Conservation (phyloP, 2,888 invertebrate species). For the Drosophila nr. perissopoda region DNA sequence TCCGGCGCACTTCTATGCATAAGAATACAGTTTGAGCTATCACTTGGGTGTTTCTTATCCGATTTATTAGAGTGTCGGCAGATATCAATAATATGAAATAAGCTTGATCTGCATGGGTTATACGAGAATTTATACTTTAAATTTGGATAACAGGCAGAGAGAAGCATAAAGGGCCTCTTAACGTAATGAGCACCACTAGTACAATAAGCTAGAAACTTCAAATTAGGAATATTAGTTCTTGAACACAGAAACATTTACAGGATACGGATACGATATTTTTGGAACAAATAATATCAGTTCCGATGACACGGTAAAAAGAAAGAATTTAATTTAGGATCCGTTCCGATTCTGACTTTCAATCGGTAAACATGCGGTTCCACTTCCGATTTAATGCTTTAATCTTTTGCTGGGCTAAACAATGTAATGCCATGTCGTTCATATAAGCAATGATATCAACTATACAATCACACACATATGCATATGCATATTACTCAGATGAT, state of each 20-base stretch:
- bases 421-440: not conserved
- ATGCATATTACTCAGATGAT: slow-evolving; percentile 18
- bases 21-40: not conserved
- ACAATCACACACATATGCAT: not conserved
- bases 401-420: not conserved
- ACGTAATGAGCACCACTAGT: not conserved
- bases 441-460: not conserved
- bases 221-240: not conserved
- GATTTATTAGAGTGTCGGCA: not conserved
- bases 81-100: not conserved
- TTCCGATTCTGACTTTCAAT: not conserved
- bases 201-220: not conserved
- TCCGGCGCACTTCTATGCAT: not conserved
- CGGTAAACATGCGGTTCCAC: not conserved
- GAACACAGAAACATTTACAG: not conserved
- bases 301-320: too few relatives aligned
- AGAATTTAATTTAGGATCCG: not conserved
- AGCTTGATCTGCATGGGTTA: not conserved
- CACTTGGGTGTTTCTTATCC: too few relatives aligned
- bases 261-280: not conserved
- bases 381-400: not conserved
- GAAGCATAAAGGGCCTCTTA: not conserved
- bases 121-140: not conserved
- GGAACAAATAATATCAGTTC: not conserved
- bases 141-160: not conserved